These are phyloP conservation scores for Meandrina meandrites DNA, from an alignment of 92 coral and sea anemone species.

Conservation along the genomic window DNA sequence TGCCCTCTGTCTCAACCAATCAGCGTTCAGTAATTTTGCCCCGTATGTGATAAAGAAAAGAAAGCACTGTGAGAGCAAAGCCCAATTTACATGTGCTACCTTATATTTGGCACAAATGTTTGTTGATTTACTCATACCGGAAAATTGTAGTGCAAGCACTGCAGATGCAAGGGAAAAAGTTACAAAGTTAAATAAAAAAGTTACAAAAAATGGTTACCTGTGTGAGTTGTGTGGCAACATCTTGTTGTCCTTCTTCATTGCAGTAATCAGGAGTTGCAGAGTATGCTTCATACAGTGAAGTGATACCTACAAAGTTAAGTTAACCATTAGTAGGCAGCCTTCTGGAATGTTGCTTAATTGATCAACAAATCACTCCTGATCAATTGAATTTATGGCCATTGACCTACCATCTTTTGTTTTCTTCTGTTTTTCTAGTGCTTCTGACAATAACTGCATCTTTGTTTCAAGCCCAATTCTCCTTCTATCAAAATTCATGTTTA, in stretches of 20 bases:
- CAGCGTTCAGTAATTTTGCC: too few species aligned
- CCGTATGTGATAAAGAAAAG: too few species aligned
- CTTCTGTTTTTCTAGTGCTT: slow-evolving; percentile 76
- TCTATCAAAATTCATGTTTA: slow-evolving; percentile 75
- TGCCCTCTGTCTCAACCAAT: too few species aligned
- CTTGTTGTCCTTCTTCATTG: slow-evolving; percentile 85
- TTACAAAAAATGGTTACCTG: slow-evolving; percentile 58
- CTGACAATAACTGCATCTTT: slow-evolving; percentile 73
- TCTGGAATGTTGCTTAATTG: too few species aligned
- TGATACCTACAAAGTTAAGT: slow-evolving; percentile 57
- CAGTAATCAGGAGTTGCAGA: slow-evolving; percentile 87
- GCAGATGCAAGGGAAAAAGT: background rate
- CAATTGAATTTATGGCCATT: too few species aligned
- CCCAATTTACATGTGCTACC: too few species aligned
- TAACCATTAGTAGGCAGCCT: background rate
- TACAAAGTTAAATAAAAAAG: background rate
- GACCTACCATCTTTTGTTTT: slow-evolving; percentile 82
- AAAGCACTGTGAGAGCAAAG: too few species aligned
- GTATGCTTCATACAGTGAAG: slow-evolving; percentile 81
- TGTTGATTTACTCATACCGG: too few species aligned
- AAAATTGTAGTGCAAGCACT: too few species aligned
- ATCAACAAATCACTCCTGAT: background rate
- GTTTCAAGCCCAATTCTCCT: slow-evolving; percentile 79
- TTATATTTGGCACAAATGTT: too few species aligned
- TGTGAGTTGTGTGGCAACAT: slow-evolving; percentile 87